Conservation (phyloP, 2,888 invertebrate genomes). For the Nesidiocoris tenuis region DNA sequence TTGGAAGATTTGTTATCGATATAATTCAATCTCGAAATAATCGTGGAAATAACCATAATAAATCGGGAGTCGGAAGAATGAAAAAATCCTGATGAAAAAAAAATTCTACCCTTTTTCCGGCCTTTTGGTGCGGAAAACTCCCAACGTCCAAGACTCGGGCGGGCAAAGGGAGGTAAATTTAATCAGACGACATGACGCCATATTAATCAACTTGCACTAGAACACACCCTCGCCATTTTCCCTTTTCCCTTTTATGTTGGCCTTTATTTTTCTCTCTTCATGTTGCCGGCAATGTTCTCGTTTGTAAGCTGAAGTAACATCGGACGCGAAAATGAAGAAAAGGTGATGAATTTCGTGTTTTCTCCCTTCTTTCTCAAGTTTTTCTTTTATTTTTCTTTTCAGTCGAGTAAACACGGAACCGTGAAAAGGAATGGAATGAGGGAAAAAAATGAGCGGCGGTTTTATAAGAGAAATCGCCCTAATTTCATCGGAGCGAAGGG, state of each 20-base stretch:
- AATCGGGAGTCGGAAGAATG: too few species aligned
- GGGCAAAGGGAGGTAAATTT: not conserved
- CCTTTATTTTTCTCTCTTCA: not conserved
- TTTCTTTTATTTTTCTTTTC: not conserved
- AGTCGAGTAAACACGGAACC: not conserved
- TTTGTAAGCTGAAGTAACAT: not conserved
- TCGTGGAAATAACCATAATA: too few species aligned
- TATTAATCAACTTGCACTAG: not conserved
- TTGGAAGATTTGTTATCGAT: too few species aligned
- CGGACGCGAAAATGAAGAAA: not conserved
- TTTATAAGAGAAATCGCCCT: not conserved
- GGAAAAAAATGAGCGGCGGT: not conserved
- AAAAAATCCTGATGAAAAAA: too few species aligned
- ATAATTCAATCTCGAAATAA: too few species aligned
- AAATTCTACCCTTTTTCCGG: too few species aligned
- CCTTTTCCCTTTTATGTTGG: not conserved
- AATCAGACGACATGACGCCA: not conserved
- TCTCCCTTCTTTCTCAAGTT: not conserved
- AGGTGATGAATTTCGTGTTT: not conserved
- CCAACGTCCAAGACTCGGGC: too few species aligned
- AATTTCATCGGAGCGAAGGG: not conserved
- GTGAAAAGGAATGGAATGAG: not conserved
- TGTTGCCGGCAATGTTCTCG: not conserved
- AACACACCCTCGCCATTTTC: not conserved
- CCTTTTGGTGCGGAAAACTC: too few species aligned